Base-by-base conservation (phyloP, 2,797 vertebrate species). In the Acanthurus lineatus region DNA sequence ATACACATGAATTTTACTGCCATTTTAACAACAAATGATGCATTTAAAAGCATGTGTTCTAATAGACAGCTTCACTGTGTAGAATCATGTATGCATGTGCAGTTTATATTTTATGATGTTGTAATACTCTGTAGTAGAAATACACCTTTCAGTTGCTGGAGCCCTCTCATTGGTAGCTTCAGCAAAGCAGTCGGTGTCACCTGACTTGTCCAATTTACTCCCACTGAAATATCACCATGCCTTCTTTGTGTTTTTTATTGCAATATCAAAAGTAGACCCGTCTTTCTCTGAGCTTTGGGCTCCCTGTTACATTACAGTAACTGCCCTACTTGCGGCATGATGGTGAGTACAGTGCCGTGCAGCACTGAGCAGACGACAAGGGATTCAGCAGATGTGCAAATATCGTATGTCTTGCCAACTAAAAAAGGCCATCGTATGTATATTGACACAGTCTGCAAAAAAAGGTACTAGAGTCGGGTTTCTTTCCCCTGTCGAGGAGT, bases 381-480 rank as follows among this genome's bases (percentile, higher is more conserved):
- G 86, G 90, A 89, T 95, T 93, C 84, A 94, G 84, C 94, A 94
- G 94, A 95, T 94, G 94, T 94, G 90, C 90, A 78, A 79, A 91
- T 91, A 94, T 95, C 91, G 5, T 79, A 68, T 95, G 90, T 94
- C 91, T 81, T 90, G 69, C 80, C 84, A 87, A 89, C 91, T 93
- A 88, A 89, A 93, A 42, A 90, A 92, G 90, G 86, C 81, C 84
- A 89, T 92, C 81, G 53, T 74, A 22, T 88, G 90, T 89, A 84
- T 93, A 91, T 93, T 93, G 88, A 92, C 92, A 92, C 87, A 89
- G 92, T 87, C 85, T 89, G 87, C 84, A 74, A 83, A 86, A 35
- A 89, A 87, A 86, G 87, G 78, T 84, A 87, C 65, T 60, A 32
- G 86, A 73, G 77, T 90, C 65, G 0, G 79, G 71, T 94, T 91